These are phyloP conservation scores for Okamejei kenojei DNA, from an alignment of 2,797 vertebrate genomes.

Conservation along the genomic window DNA sequence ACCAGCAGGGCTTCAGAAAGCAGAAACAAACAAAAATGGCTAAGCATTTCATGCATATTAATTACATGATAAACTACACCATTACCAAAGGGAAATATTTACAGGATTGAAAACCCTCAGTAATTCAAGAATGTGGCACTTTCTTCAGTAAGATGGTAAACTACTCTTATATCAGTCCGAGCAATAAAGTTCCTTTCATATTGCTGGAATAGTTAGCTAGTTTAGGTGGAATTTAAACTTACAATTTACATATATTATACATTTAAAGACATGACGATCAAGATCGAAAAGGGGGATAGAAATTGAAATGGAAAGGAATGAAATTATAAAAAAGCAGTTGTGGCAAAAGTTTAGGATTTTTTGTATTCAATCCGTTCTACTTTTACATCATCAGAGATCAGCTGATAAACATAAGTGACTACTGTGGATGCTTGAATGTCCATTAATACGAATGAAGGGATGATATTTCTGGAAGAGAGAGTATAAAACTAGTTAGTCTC, in stretches of 20 bases:
- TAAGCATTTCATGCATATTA: constrained; percentile 31
- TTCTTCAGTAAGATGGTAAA: neutral
- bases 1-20: neutral
- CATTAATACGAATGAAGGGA: constrained; percentile 97
- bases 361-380: constrained; percentile 98
- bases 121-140: constrained; percentile 19
- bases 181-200: constrained; percentile 19
- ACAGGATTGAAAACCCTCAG: constrained; percentile 27
- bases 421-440: constrained; percentile 98
- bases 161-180: neutral
- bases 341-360: constrained; percentile 68
- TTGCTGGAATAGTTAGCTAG: constrained; percentile 20
- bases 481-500: neutral
- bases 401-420: constrained; percentile 97
- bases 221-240: neutral
- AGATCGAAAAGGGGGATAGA: neutral
- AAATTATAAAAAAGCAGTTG: constrained; percentile 14
- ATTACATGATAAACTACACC: constrained; percentile 22
- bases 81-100: constrained; percentile 33
- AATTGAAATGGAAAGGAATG: neutral
- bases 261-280: constrained; percentile 9
- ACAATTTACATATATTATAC: constrained; percentile 28
- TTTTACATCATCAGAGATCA: constrained; percentile 95
- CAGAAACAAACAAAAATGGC: constrained; percentile 20
- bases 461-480: constrained; percentile 81